Conservation (phyloP, 2,888 invertebrate genomes). For the Thalpophila matura region DNA sequence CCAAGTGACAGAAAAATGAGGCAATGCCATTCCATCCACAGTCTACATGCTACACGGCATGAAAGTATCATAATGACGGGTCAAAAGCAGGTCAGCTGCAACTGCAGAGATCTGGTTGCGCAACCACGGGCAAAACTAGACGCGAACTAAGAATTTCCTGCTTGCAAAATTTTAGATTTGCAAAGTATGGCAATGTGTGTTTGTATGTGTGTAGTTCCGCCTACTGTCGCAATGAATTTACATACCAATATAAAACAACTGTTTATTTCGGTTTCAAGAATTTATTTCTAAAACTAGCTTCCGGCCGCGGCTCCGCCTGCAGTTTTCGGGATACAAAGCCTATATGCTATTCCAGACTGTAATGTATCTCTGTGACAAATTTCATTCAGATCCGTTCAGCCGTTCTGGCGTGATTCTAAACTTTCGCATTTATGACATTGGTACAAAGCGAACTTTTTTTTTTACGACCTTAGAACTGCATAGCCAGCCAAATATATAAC, state of each 20-base stretch:
- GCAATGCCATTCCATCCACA: conserved; percentile 11
- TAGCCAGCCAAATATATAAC: too few species aligned
- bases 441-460: too few species aligned
- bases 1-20: neutral
- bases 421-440: too few species aligned
- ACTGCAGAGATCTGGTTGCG: conserved; percentile 57
- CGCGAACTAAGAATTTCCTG: conserved; percentile 58
- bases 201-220: neutral
- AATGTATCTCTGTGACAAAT: too few species aligned
- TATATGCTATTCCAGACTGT: too few species aligned
- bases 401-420: too few species aligned
- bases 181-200: conserved; percentile 10
- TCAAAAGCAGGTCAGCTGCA: conserved; percentile 64
- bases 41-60: conserved; percentile 11
- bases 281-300: neutral
- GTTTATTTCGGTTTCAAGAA: neutral
- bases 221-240: conserved; percentile 22
- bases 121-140: conserved; percentile 50
- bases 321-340: too few species aligned
- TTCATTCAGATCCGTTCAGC: too few species aligned
- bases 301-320: too few species aligned
- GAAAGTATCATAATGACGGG: conserved; percentile 55
- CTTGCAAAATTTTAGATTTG: conserved; percentile 60
- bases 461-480: too few species aligned
- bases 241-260: neutral